phyloP scores from a whole-genome alignment of 2,113 vertebrate genomes.

The Sphaerodactylus townsendi region DNA sequence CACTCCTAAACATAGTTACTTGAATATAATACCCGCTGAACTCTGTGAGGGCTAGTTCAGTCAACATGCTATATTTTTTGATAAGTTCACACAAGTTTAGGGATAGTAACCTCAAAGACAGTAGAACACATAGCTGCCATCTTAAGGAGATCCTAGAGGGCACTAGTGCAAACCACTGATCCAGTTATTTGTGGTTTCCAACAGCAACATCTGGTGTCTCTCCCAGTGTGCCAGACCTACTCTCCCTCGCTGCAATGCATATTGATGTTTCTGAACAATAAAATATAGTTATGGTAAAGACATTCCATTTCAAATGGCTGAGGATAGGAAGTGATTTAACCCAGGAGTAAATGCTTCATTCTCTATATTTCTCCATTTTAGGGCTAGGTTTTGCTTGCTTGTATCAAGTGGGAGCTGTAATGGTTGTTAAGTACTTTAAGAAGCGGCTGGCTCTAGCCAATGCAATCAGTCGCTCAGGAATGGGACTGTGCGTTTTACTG shows the following conservation, averaged over 20 bases:
- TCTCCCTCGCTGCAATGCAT: neutral
- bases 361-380: constrained; percentile 28
- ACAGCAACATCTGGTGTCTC: neutral
- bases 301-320: neutral
- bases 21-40: too few relatives aligned
- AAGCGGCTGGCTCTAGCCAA: constrained; percentile 82
- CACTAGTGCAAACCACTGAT: too few relatives aligned
- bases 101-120: neutral
- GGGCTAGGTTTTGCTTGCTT: constrained; percentile 88
- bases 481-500: constrained; percentile 90
- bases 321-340: neutral
- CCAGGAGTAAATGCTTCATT: fast-evolving
- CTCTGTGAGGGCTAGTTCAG: too few relatives aligned
- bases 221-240: neutral
- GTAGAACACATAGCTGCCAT: neutral
- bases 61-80: neutral
- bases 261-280: neutral
- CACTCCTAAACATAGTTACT: too few relatives aligned
- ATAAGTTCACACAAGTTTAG: neutral
- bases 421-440: constrained; percentile 83
- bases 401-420: constrained; percentile 85
- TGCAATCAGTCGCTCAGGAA: constrained; percentile 87
- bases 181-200: too few relatives aligned
- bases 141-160: too few relatives aligned
- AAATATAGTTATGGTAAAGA: neutral